Evolutionary conservation across 2,888 invertebrate genomes (phyloP).

Genomic region (Molanna angustata): DNA sequence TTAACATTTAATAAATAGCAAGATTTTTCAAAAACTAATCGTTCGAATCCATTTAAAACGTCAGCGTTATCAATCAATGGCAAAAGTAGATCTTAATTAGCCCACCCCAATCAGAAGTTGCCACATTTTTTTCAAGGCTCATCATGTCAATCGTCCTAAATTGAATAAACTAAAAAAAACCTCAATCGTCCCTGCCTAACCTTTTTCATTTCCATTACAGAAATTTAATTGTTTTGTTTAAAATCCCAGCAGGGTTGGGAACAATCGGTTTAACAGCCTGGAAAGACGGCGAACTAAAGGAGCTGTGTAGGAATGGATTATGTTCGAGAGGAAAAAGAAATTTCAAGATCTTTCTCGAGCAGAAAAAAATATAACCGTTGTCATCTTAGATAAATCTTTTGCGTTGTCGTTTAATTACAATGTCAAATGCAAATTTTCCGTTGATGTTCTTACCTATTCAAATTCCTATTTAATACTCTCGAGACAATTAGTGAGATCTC

Average conservation of each 20-base stretch:
- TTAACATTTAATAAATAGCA: too few relatives aligned
- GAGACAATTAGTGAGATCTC: too few relatives aligned
- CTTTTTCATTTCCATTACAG: conserved; percentile 30
- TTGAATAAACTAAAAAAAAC: too few relatives aligned
- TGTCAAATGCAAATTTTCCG: conserved; percentile 9
- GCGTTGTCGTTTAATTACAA: conserved; percentile 2
- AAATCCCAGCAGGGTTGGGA: conserved; percentile 25
- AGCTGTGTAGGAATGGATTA: conserved; percentile 27
- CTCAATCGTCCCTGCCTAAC: too few relatives aligned
- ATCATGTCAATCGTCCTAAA: too few relatives aligned
- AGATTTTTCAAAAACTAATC: too few relatives aligned
- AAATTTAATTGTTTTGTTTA: conserved; percentile 31
- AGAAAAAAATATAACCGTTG: background rate
- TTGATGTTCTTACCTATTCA: background rate
- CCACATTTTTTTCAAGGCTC: too few relatives aligned
- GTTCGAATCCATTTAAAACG: too few relatives aligned
- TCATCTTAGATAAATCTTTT: conserved; percentile 9
- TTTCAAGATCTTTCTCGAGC: background rate
- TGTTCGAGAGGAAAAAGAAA: conserved; percentile 14
- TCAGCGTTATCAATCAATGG: too few relatives aligned
- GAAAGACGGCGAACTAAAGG: conserved; percentile 26
- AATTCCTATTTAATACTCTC: too few relatives aligned
- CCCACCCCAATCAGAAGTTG: too few relatives aligned
- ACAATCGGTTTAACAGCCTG: conserved; percentile 29
- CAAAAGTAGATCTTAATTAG: too few relatives aligned